Percentiles rank a stretch among this genome's conserved stretches.
Evolutionary conservation across 2,797 vertebrate genomes (phyloP).

Genomic region (Gastrophryne carolinensis): DNA sequence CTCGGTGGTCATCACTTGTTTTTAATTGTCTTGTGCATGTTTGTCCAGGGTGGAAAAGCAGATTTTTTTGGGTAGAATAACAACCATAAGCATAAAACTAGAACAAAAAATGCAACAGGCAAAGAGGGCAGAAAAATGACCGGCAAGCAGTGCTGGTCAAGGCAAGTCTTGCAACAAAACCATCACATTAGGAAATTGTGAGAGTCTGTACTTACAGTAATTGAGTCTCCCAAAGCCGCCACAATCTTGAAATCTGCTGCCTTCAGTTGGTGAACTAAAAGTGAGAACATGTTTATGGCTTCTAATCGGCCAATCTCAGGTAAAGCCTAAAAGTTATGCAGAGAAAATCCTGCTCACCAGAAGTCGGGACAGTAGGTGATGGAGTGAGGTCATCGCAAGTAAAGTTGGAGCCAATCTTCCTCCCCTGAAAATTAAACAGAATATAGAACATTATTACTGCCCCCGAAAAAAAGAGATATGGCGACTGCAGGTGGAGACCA

Average conservation of each 20-base stretch:
- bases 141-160: too few species aligned
- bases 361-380: slow-evolving; percentile 60
- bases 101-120: too few species aligned
- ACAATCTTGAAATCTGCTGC: slow-evolving; percentile 87
- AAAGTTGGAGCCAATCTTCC: slow-evolving; percentile 55
- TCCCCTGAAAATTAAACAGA: slow-evolving; percentile 63
- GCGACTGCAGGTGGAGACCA: too few species aligned
- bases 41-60: too few species aligned
- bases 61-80: too few species aligned
- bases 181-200: not conserved
- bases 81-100: too few species aligned
- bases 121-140: too few species aligned
- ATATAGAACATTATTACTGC: too few species aligned
- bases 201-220: slow-evolving; percentile 77
- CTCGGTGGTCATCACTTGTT: too few species aligned
- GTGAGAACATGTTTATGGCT: not conserved
- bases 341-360: slow-evolving; percentile 62
- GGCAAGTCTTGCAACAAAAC: too few species aligned
- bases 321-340: not conserved
- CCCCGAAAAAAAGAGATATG: too few species aligned
- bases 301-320: not conserved
- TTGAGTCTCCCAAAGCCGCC: slow-evolving; percentile 87
- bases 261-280: slow-evolving; percentile 85
- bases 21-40: too few species aligned
- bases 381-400: slow-evolving; percentile 59